Conservation (phyloP, 1,140 invertebrate species). For the Cydia fagiglandana region DNA sequence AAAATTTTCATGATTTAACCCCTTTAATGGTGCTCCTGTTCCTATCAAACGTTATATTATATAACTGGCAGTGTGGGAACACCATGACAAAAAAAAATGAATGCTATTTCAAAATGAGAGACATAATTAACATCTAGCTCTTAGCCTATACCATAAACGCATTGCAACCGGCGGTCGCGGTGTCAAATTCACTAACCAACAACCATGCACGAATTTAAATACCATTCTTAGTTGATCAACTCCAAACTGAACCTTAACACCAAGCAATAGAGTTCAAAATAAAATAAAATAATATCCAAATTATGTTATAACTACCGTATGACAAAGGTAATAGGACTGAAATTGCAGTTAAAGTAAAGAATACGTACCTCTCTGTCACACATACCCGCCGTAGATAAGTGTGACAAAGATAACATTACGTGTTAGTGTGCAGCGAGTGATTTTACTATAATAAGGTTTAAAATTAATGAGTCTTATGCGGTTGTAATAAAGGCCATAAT, state of each 20-base stretch:
- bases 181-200: constrained; percentile 29
- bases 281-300: not conserved
- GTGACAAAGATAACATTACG: no score
- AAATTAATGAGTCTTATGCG: not conserved
- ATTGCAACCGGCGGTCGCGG: not conserved
- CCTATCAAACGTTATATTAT: no score
- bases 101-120: not conserved
- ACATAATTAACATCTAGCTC: not conserved
- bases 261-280: not conserved
- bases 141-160: constrained; percentile 6
- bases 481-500: not conserved
- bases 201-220: constrained; percentile 10
- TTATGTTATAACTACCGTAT: not conserved
- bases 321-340: not conserved
- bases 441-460: not conserved
- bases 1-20: no score
- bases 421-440: no score
- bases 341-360: not conserved
- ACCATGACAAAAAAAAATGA: no score
- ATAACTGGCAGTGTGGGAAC: no score
- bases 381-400: no score
- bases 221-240: not conserved
- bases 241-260: not conserved
- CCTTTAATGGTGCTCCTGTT: no score
- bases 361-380: no score